phyloP scores from a whole-genome alignment of 2,797 vertebrate genomes.

The Pseudocheirus occidentalis region DNA sequence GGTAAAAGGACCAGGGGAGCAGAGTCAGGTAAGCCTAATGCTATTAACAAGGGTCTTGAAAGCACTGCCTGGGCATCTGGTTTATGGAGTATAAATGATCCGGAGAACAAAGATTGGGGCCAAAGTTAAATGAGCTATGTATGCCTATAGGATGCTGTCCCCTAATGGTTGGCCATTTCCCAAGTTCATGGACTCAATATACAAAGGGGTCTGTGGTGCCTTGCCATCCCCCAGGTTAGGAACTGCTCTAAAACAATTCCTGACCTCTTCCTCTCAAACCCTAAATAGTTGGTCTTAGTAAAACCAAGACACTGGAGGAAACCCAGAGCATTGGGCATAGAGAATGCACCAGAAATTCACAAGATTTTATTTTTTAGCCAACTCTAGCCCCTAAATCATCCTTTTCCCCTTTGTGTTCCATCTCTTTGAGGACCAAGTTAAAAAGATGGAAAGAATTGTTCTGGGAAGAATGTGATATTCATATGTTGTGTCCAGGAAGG shows the following conservation, averaged over 20 bases:
- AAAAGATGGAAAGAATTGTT: neutral
- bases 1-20: neutral
- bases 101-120: neutral
- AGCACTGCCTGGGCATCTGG: neutral
- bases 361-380: neutral
- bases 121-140: neutral
- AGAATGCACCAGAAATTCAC: neutral
- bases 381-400: neutral
- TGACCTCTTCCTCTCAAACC: neutral
- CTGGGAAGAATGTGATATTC: neutral
- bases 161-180: neutral
- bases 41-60: neutral
- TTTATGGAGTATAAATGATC: neutral
- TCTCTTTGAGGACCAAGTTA: neutral
- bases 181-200: neutral
- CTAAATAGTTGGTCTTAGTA: neutral
- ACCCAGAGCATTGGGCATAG: neutral
- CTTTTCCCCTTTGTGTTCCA: neutral
- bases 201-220: neutral
- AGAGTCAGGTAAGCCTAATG: neutral
- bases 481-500: neutral
- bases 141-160: neutral
- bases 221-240: neutral
- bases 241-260: neutral
- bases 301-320: neutral